Base-by-base conservation (phyloP, 2,797 vertebrate species). In the Leptodactylus fallax region DNA sequence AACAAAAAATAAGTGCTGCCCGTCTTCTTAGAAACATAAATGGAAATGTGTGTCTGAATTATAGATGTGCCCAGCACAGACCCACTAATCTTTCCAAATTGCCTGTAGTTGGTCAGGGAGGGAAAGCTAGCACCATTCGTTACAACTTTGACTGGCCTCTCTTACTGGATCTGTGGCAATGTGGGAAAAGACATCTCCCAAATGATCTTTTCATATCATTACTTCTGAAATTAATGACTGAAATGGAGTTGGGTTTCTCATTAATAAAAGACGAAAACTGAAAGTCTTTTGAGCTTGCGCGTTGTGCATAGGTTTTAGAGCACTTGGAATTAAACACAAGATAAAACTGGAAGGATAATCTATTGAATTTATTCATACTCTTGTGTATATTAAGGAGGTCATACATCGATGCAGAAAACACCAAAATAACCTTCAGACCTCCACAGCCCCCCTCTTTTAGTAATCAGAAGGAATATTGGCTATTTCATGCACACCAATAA, bases 191-290 rank as follows among this genome's bases (percentile, higher is more conserved):
- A 79, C 51, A 63, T 89, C 65, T 91, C 83, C 86, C 82, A 91
- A 77, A 86, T 85, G 78, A 87, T 89, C 49, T 11, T 90, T 90
- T 56, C 7, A 90, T 89, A 67, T 71, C 88, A 83, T 92, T 92
- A 84, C 65, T 78, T 79, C 88, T 16, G 80, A 89, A 90, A 91
- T 81, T 86, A 88, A 81, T 92, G 83, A 78, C 81, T 91, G 56
- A 53, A 13, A 83, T 51, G 81, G 69, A 89, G 83, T 8, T 91
- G 82, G 89, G 51, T 3, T 85, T 77, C 65, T 87, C 91, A 92
- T 90, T 78, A 91, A 81, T 45, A 88, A 60, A 1, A 51, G 49
- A 86, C 88, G 77, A 91, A 89, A 92, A 90, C 79, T 87, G 77
- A 90, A 85, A 89, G 45, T 8, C 51, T 53, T 12, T 53, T 27